Evolutionary conservation across 2,888 invertebrate species (phyloP).

Genomic region (Rhaphigaster nebulosa): DNA sequence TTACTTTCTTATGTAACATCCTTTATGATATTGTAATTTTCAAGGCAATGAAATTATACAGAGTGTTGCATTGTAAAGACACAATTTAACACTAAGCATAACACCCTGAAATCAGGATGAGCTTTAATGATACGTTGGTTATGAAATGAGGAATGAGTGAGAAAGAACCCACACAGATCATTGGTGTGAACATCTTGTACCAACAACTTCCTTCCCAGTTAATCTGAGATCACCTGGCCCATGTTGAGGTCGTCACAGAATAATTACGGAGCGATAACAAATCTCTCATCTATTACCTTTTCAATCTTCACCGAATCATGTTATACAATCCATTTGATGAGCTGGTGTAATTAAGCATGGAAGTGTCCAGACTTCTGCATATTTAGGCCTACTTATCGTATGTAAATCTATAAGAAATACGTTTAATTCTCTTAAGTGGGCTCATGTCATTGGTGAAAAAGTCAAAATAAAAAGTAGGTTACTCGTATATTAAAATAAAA

Average conservation of each 20-base stretch:
- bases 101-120: not conserved
- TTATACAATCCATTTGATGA: not conserved
- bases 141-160: not conserved
- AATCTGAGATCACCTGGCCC: not conserved
- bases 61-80: too few relatives aligned
- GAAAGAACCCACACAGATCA: not conserved
- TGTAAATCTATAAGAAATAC: too few relatives aligned
- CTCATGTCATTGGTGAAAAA: too few relatives aligned
- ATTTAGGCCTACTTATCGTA: too few relatives aligned
- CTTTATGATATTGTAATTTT: too few relatives aligned
- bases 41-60: too few relatives aligned
- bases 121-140: not conserved
- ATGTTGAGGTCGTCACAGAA: not conserved
- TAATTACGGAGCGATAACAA: not conserved
- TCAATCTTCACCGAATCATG: not conserved
- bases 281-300: not conserved
- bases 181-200: not conserved
- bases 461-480: too few relatives aligned
- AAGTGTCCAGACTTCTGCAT: too few relatives aligned
- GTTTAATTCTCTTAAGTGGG: too few relatives aligned
- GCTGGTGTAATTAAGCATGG: not conserved
- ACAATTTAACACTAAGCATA: too few relatives aligned
- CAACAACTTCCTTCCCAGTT: not conserved
- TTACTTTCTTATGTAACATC: too few relatives aligned
- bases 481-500: too few relatives aligned